These are phyloP conservation scores for Ochropacha duplaris DNA, from an alignment of 2,888 invertebrate genomes.

Conservation along the genomic window DNA sequence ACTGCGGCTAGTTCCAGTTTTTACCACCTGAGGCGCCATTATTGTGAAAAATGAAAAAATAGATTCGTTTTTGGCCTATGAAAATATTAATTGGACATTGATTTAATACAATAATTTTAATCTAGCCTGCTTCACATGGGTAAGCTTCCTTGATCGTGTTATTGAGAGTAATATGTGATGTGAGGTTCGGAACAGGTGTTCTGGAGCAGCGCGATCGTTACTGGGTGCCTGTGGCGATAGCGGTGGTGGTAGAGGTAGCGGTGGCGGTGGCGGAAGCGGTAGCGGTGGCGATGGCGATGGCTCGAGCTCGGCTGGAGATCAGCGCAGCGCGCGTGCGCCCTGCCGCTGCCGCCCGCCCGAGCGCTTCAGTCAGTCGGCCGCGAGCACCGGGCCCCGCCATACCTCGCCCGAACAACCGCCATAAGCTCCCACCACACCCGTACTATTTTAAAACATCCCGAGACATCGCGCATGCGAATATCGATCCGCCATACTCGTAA, in stretches of 20 bases:
- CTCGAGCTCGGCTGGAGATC: background rate
- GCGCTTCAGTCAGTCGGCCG: constrained; percentile 59
- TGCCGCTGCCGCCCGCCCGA: constrained; percentile 17
- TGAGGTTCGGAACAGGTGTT: constrained; percentile 34
- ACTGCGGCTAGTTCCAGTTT: constrained; percentile 29
- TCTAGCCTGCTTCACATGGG: background rate
- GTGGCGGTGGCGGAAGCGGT: constrained; percentile 10
- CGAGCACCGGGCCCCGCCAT: constrained; percentile 48
- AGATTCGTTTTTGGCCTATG: constrained; percentile 15
- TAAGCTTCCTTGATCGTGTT: background rate
- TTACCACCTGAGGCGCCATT: constrained; percentile 42
- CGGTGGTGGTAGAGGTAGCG: no score
- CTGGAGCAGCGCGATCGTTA: constrained; percentile 44
- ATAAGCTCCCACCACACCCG: constrained; percentile 55
- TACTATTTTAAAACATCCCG: constrained; percentile 58
- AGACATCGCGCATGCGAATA: constrained; percentile 74
- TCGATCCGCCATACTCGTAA: constrained; percentile 70
- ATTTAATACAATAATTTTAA: constrained; percentile 1
- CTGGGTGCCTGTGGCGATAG: constrained; percentile 16
- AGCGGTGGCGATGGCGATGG: constrained; percentile 22
- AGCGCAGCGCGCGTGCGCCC: constrained; percentile 37
- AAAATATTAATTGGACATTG: constrained; percentile 26
- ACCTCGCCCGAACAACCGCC: constrained; percentile 48
- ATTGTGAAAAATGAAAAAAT: constrained; percentile 31
- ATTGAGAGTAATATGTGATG: constrained; percentile 15